Base-by-base conservation (phyloP, 2,797 vertebrate genomes). In the Acestrorhynchus altus region DNA sequence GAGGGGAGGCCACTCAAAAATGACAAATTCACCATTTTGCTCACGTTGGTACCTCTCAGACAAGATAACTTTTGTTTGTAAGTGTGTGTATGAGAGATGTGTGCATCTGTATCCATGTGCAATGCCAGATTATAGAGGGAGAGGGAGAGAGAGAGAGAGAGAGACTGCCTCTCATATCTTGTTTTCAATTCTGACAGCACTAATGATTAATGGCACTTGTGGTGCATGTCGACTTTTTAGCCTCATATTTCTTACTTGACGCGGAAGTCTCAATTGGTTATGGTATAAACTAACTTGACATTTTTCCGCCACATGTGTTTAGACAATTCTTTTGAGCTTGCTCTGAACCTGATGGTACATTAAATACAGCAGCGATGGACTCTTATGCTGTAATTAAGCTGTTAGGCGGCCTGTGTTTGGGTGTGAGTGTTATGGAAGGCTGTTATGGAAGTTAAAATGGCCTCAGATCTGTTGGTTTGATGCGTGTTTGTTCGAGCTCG, bases 151-250 rank as follows among this genome's bases (percentile, higher is more conserved):
- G 52, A 56, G 52, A 24, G 52, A 56, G 22, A 56, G 22, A 56
- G 22, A 74, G 64, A 44, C 28, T 89, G 85, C 90, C 88, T 90
- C 90, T 93, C 89, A 91, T 92, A 90, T 91, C 90, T 92, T 92
- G 90, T 93, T 92, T 90, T 92, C 89, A 82, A 86, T 90, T 89
- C 85, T 91, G 90, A 90, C 90, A 90, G 89, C 86, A 84, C 88
- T 89, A 89, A 92, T 91, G 91, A 92, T 93, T 89, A 92, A 92
- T 91, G 89, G 86, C 28, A 82, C 79, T 90, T 90, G 90, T 88
- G 90, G 89, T 89, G 86, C 88, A 88, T 91, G 91, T 90, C 85
- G 88, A 91, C 89, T 90, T 91, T 89, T 91, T 90, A 91, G 89
- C 89, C 92, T 89, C 78, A 84, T 88, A 85, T 91, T 91, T 92